phyloP scores from a whole-genome alignment of 1,140 invertebrate genomes.

The Pogonognathellus flavescens region DNA sequence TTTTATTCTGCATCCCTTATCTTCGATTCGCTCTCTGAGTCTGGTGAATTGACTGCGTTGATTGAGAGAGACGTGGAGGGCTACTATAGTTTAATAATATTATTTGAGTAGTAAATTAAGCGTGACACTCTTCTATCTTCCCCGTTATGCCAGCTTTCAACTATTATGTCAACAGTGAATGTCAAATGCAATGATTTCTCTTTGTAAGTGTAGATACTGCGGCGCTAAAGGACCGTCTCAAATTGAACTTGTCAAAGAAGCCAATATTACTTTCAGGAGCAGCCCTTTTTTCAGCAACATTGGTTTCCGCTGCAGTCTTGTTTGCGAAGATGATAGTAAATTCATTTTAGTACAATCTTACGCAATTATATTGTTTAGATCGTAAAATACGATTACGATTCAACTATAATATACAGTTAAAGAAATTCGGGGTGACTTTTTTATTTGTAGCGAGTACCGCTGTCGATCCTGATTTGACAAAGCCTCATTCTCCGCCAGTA shows the following conservation, averaged over 20 bases:
- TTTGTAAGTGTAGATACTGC: constrained; percentile 58
- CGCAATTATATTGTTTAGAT: too few relatives aligned
- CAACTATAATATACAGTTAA: not conserved
- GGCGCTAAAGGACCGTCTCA: constrained; percentile 57
- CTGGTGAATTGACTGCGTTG: too few relatives aligned
- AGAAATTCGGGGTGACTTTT: not conserved
- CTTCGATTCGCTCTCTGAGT: not conserved
- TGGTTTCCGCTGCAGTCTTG: constrained; percentile 61
- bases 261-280: constrained; percentile 57
- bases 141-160: not conserved
- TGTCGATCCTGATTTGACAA: not conserved
- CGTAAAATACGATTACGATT: too few relatives aligned
- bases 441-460: too few relatives aligned
- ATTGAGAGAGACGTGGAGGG: too few relatives aligned
- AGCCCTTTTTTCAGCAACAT: constrained; percentile 57
- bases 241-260: constrained; percentile 14
- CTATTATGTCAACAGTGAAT: not conserved
- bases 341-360: too few relatives aligned
- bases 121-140: too few relatives aligned
- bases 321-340: constrained; percentile 54
- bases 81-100: too few relatives aligned
- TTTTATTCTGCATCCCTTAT: not conserved
- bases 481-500: not conserved
- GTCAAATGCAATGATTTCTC: not conserved
- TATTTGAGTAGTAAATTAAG: too few relatives aligned